Percentiles rank a stretch among this genome's conserved stretches.
Conservation (phyloP, 1,140 invertebrate genomes). For the Paralvinella palmiformis region DNA sequence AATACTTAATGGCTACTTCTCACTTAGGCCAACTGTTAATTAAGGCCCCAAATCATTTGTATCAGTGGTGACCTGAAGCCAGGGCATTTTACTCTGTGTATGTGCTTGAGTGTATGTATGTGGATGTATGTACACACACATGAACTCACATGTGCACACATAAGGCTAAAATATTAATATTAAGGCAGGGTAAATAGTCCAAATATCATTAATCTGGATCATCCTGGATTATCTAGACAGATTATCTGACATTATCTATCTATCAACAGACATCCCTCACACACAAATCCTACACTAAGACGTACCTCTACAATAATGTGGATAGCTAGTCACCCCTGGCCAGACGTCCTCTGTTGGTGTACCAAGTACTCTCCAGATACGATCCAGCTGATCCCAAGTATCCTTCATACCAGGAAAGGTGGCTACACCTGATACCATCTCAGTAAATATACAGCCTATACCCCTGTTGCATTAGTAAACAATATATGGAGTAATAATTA, state of each 20-base stretch:
- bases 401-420: slow-evolving; percentile 77
- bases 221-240: neutral
- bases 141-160: too few relatives aligned
- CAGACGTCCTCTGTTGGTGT: slow-evolving; percentile 87
- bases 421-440: slow-evolving; percentile 64
- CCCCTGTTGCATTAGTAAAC: slow-evolving; percentile 52
- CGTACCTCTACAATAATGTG: slow-evolving; percentile 66
- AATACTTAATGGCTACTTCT: neutral
- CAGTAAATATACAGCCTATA: slow-evolving; percentile 69
- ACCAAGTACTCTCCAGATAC: slow-evolving; percentile 91
- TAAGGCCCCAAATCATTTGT: too few relatives aligned
- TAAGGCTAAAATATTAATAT: neutral
- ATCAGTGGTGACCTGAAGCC: too few relatives aligned
- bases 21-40: too few relatives aligned
- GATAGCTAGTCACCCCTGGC: slow-evolving; percentile 77
- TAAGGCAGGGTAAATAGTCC: neutral
- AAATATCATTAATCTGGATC: neutral
- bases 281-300: slow-evolving; percentile 1
- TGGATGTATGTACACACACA: too few relatives aligned
- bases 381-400: slow-evolving; percentile 90
- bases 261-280: neutral
- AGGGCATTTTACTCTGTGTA: too few relatives aligned
- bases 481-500: neutral
- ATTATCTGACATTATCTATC: neutral
- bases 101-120: too few relatives aligned